Evolutionary conservation across 2,888 invertebrate species (phyloP).

Genomic region (Acrobasis repandana): DNA sequence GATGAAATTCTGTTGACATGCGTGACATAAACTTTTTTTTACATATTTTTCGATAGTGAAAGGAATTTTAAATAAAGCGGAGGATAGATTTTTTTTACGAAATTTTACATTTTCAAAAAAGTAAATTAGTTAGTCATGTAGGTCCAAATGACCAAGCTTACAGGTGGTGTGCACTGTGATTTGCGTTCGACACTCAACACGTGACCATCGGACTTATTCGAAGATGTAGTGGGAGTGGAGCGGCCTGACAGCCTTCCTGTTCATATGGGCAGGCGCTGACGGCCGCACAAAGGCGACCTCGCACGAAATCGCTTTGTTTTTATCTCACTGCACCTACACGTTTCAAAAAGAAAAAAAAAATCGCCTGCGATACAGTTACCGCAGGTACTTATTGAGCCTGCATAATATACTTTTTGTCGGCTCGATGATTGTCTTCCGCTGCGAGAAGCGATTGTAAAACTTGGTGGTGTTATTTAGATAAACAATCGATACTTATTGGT

Average conservation of each 20-base stretch:
- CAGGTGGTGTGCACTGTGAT: not conserved
- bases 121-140: not conserved
- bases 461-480: constrained; percentile 5
- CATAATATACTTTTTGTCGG: constrained; percentile 15
- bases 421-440: constrained; percentile 15
- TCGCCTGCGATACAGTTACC: constrained; percentile 37
- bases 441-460: not conserved
- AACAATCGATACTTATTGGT: not conserved
- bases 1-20: too few species aligned
- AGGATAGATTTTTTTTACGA: too few species aligned
- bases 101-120: too few species aligned
- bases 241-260: constrained; percentile 30
- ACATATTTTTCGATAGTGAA: too few species aligned
- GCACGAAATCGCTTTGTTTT: constrained; percentile 56
- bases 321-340: constrained; percentile 53
- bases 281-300: constrained; percentile 60
- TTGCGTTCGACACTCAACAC: constrained; percentile 1
- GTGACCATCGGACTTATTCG: constrained; percentile 12
- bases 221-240: constrained; percentile 29
- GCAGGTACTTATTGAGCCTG: constrained; percentile 23
- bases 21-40: too few species aligned
- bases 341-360: constrained; percentile 44
- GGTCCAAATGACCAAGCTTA: too few species aligned
- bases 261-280: constrained; percentile 33
- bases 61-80: too few species aligned